phyloP scores from a whole-genome alignment of 2,113 vertebrate genomes.

The Scomber colias region DNA sequence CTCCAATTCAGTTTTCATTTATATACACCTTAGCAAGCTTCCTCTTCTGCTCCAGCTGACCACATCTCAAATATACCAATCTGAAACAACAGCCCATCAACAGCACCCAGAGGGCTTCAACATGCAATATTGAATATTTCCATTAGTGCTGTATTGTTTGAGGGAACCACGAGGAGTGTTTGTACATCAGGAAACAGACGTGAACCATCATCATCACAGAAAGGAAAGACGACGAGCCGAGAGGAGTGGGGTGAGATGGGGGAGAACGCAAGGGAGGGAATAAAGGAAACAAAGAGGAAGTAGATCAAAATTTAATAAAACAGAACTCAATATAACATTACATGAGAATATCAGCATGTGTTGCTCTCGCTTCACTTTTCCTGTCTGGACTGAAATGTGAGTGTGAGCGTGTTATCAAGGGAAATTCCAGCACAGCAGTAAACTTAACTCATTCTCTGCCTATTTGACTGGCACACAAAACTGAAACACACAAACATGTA shows the following conservation, averaged over 20 bases:
- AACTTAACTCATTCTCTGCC: constrained; percentile 38
- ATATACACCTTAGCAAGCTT: constrained; percentile 20
- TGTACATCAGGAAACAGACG: constrained; percentile 59
- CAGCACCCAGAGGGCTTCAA: constrained; percentile 66
- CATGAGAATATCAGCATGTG: constrained; percentile 38
- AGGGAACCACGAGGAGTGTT: constrained; percentile 42
- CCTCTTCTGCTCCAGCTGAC: constrained; percentile 39
- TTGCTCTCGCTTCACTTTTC: constrained; percentile 15
- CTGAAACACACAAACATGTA: constrained; percentile 17
- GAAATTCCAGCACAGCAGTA: constrained; percentile 40
- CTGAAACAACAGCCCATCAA: constrained; percentile 64
- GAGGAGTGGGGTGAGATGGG: background rate
- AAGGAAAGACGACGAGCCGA: background rate
- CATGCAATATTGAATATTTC: constrained; percentile 77
- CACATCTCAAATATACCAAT: constrained; percentile 48
- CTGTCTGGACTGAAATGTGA: constrained; percentile 29
- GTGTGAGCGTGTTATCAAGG: constrained; percentile 11
- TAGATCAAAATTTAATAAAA: constrained; percentile 52
- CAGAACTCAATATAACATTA: constrained; percentile 38
- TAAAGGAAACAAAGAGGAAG: constrained; percentile 34
- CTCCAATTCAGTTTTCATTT: constrained; percentile 7
- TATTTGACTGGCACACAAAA: constrained; percentile 39
- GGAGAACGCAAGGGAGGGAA: background rate
- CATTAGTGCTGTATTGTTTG: constrained; percentile 73
- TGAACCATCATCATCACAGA: constrained; percentile 36